Evolutionary conservation across 37 sponge, comb jelly and placozoan species (phyloP).

Genomic region (Mnemiopsis leidyi): DNA sequence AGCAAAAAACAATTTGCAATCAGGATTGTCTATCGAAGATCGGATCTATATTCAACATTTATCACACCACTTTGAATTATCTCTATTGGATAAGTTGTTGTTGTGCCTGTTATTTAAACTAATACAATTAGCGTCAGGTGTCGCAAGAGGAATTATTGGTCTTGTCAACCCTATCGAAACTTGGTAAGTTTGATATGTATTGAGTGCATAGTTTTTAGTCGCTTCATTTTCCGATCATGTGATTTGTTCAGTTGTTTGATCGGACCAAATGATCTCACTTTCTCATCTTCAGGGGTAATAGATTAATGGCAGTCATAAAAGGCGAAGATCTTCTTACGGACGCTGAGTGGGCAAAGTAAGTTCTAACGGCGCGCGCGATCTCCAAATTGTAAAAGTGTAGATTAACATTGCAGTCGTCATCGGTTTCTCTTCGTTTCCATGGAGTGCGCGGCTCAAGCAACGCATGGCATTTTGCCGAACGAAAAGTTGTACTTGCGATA

Average conservation of each 20-base stretch:
- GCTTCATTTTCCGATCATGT: background rate
- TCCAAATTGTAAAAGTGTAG: background rate
- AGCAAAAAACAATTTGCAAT: no score
- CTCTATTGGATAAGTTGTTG: no score
- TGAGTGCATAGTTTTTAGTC: background rate
- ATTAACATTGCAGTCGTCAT: conserved; percentile 24
- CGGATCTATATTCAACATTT: no score
- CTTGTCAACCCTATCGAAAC: conserved; percentile 58
- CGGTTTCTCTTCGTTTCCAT: conserved; percentile 50
- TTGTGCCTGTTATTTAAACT: background rate
- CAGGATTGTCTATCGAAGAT: no score
- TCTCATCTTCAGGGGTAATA: conserved; percentile 27
- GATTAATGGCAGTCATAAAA: conserved; percentile 47
- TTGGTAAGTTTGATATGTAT: conserved; percentile 19
- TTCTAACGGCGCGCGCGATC: conserved; percentile 12
- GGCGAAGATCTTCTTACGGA: background rate
- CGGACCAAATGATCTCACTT: no score
- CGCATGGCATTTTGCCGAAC: background rate
- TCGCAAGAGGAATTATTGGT: conserved; percentile 27
- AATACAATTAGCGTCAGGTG: conserved; percentile 15
- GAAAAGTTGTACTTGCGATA: background rate
- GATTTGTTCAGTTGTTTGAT: no score
- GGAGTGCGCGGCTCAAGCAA: background rate
- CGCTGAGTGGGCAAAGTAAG: conserved; percentile 64
- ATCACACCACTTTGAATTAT: no score